Evolutionary conservation across 2,888 invertebrate species (phyloP).

Genomic region (Orchestes rusci): DNA sequence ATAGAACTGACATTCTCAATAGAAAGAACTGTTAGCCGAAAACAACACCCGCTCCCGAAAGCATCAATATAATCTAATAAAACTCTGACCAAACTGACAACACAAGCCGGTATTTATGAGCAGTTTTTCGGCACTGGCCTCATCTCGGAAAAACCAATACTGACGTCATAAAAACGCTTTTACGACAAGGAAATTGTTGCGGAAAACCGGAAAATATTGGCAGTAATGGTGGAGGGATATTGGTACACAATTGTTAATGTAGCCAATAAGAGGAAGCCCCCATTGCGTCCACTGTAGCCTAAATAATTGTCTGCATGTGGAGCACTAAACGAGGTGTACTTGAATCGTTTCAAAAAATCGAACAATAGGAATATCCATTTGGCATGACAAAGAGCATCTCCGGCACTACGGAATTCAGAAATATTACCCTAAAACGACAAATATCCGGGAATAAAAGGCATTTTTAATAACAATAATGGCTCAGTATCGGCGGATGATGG

Average conservation of each 20-base stretch:
- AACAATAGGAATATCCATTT: no score
- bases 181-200: constrained; percentile 28
- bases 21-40: neutral
- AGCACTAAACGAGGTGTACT: no score
- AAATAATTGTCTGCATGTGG: no score
- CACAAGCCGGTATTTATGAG: constrained; percentile 23
- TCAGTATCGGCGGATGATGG: constrained; percentile 25
- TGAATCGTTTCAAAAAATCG: no score
- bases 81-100: constrained; percentile 20
- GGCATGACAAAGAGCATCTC: no score
- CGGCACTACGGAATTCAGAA: no score
- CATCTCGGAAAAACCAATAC: constrained; percentile 30
- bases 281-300: no score
- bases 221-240: constrained; percentile 22
- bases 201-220: constrained; percentile 31
- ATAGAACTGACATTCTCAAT: no score
- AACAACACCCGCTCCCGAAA: neutral
- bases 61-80: constrained; percentile 25
- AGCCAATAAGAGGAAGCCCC: no score
- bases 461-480: constrained; percentile 34
- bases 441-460: constrained; percentile 17
- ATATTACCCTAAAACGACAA: constrained; percentile 12
- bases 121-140: constrained; percentile 22
- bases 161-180: constrained; percentile 31
- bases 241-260: no score